phyloP scores from a whole-genome alignment of 2,888 invertebrate genomes.

The Scelioninae gen. 2 region DNA sequence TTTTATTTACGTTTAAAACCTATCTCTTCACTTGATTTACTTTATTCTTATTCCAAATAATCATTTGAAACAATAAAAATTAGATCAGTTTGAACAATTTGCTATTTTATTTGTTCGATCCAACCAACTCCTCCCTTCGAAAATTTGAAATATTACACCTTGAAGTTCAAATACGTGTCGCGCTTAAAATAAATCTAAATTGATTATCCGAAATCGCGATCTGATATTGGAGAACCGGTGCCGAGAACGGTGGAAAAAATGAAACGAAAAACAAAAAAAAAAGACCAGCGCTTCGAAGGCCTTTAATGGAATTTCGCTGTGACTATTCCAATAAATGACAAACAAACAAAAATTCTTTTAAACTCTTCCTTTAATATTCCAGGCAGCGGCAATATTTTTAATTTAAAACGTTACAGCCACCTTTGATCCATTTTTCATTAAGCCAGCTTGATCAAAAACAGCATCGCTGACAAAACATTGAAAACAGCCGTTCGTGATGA shows the following conservation, averaged over 20 bases:
- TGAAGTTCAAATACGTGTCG: too few relatives aligned
- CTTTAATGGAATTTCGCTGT: constrained; percentile 44
- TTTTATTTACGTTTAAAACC: too few relatives aligned
- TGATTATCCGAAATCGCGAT: constrained; percentile 16
- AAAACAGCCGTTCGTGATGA: constrained; percentile 43
- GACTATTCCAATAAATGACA: constrained; percentile 50
- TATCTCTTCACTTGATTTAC: too few relatives aligned
- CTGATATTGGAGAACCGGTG: too few relatives aligned
- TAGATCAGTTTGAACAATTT: too few relatives aligned
- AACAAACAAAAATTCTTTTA: constrained; percentile 48
- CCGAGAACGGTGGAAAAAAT: not conserved
- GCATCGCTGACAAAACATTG: constrained; percentile 37
- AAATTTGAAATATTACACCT: too few relatives aligned
- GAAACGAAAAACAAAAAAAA: not conserved
- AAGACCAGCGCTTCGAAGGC: constrained; percentile 24
- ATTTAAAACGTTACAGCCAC: constrained; percentile 49
- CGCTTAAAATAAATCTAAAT: constrained; percentile 15
- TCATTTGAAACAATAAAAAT: too few relatives aligned
- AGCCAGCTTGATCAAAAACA: constrained; percentile 54
- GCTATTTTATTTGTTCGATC: too few relatives aligned
- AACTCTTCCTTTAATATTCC: constrained; percentile 42
- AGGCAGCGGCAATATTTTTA: constrained; percentile 44
- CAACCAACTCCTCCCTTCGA: too few relatives aligned
- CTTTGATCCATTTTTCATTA: constrained; percentile 57
- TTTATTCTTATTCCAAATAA: too few relatives aligned